Evolutionary conservation across 1,140 invertebrate species (phyloP).

Genomic region (Cepaea nemoralis): DNA sequence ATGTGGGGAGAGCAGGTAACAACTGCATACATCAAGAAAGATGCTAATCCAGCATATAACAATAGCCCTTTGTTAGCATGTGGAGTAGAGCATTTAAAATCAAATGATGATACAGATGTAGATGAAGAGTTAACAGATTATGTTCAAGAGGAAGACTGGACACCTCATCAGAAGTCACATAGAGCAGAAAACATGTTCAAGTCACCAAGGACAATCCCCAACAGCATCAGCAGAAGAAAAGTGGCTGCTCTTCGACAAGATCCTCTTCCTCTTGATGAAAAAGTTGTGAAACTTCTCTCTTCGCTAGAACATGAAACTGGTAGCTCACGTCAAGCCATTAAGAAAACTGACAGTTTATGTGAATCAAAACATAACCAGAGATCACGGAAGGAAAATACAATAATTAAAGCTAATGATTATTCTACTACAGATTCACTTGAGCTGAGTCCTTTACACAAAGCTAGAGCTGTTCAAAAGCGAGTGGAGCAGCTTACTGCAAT

Average conservation of each 20-base stretch:
- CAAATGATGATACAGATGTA: constrained; percentile 20
- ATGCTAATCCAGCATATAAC: background rate
- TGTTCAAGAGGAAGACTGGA: background rate
- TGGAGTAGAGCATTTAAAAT: background rate
- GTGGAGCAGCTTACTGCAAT: constrained; percentile 43
- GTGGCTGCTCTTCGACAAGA: background rate
- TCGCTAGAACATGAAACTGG: background rate
- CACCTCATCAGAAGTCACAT: background rate
- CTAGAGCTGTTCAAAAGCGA: constrained; percentile 44
- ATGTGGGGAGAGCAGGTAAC: constrained; percentile 45
- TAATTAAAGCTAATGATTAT: constrained; percentile 8
- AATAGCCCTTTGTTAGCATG: background rate
- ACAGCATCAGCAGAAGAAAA: background rate
- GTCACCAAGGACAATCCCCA: background rate
- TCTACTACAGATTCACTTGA: background rate
- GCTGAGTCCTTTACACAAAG: constrained; percentile 44
- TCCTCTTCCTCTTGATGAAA: constrained; percentile 4
- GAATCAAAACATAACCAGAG: background rate
- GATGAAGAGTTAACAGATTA: constrained; percentile 27
- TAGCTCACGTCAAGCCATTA: background rate
- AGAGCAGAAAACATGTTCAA: background rate
- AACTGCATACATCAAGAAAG: background rate
- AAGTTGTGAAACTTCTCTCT: constrained; percentile 7
- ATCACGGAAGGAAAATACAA: background rate
- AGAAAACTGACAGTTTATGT: background rate